Conservation (phyloP, 2,113 vertebrate species). For the Pholis gunnellus region DNA sequence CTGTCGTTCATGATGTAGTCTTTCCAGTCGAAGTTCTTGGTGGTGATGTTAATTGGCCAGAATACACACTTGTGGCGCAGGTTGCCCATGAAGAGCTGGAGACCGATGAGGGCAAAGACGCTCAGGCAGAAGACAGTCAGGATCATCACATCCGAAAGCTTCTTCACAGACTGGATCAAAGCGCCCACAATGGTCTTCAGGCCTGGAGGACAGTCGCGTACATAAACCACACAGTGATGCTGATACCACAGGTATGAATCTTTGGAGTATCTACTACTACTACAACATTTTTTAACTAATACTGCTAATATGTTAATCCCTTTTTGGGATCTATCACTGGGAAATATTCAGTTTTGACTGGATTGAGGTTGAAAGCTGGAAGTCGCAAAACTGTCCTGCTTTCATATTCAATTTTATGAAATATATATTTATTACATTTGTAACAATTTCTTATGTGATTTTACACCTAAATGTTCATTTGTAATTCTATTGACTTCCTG, state of each 20-base stretch:
- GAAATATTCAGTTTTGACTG: slow-evolving; percentile 9
- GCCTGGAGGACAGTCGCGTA: slow-evolving; percentile 82
- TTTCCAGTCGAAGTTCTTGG: slow-evolving; percentile 92
- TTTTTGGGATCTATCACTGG: not conserved
- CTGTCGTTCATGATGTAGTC: slow-evolving; percentile 97
- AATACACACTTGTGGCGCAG: slow-evolving; percentile 96
- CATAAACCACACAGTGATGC: slow-evolving; percentile 68
- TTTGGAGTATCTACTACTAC: slow-evolving; percentile 28
- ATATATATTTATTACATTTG: not conserved
- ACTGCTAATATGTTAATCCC: not conserved
- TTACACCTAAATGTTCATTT: slow-evolving; percentile 4
- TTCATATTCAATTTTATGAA: not conserved
- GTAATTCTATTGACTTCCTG: not conserved
- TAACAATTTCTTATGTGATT: not conserved
- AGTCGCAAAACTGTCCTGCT: not conserved
- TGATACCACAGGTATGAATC: slow-evolving; percentile 14
- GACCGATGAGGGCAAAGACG: slow-evolving; percentile 97
- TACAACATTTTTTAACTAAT: not conserved
- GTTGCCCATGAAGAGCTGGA: slow-evolving; percentile 99
- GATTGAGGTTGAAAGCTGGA: not conserved
- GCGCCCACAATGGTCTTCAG: slow-evolving; percentile 99
- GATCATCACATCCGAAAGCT: slow-evolving; percentile 99
- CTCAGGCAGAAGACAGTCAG: slow-evolving; percentile 99
- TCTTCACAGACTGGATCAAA: slow-evolving; percentile 99
- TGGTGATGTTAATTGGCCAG: slow-evolving; percentile 91